Evolutionary conservation across 2,888 invertebrate genomes (phyloP), one percentile per base, ranked within the genome.

Genomic region (Agrenia bidenticulata): DNA sequence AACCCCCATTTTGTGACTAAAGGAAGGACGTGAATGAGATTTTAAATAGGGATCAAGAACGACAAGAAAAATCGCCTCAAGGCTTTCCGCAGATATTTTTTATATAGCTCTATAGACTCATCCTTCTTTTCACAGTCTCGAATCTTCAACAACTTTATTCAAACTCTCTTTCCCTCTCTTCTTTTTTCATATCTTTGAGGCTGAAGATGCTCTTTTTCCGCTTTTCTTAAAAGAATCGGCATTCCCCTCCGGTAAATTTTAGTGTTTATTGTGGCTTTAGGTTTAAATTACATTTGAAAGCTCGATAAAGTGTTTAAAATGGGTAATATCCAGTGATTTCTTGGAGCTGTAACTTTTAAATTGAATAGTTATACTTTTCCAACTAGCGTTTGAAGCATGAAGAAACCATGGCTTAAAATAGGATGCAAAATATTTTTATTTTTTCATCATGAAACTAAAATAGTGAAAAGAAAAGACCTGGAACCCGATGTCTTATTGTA

Each of bases 1-100:
- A 32, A 32, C 4, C 11, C 32, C 11, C 4, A 32, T 32, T 32
- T 32, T 32, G 32, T 32, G 45, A 45, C 45, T 17, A 45, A 15
- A 19, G 45, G 19, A n/a, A 45, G n/a, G 32, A 32, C 32, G 5
- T 32, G 45, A 45, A 45, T 45, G n/a, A 9, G 19, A 45, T 9
- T 45, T 45, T 45, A 45, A 45, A 45, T 45, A 19, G 45, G n/a
- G 45, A 45, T 45, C 45, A 45, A 45, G 45, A 19, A 45, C n/a
- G 45, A 45, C 45, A 45, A 45, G 45, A 45, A 45, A 45, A 45
- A 45, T 45, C 19, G 45, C 45, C 45, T 15, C 5, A n/a, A n/a
- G 45, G 45, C 17, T 19, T 45, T 19, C 45, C 45, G 15, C 45
- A 17, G 32, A 32, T 32, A n/a, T 32, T 32, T 32, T 32, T 32